Conservation (phyloP, 2,888 invertebrate species). For the Tolmerus cingulatus region DNA sequence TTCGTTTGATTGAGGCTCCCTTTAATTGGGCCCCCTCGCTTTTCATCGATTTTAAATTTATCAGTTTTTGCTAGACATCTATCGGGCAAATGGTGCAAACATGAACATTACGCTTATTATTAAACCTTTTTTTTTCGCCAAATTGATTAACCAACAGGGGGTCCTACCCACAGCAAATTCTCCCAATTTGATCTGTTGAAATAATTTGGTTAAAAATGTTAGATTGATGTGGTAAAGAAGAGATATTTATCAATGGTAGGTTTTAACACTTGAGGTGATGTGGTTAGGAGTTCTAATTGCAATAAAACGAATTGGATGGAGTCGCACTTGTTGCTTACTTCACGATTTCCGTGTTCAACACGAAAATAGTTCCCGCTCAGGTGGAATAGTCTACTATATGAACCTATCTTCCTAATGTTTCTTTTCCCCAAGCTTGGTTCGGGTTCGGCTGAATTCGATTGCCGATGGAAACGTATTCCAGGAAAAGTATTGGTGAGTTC, state of each 20-base stretch:
- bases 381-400: not conserved
- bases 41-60: not conserved
- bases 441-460: not conserved
- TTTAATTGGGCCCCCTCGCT: not conserved
- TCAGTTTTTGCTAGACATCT: not conserved
- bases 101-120: not conserved
- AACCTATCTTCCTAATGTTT: not conserved
- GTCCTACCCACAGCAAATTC: not conserved
- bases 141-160: not conserved
- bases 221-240: not conserved
- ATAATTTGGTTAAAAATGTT: not conserved
- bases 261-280: not conserved
- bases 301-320: not conserved
- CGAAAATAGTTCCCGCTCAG: not conserved
- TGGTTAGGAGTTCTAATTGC: not conserved
- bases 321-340: not conserved
- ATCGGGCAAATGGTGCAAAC: not conserved
- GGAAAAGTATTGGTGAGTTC: not conserved
- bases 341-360: constrained; percentile 6
- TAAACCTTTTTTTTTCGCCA: not conserved
- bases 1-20: not conserved
- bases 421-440: not conserved
- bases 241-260: not conserved
- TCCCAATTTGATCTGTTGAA: not conserved
- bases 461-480: not conserved